These are phyloP conservation scores for Allygus modestus DNA, from an alignment of 2,888 invertebrate species.

Conservation along the genomic window DNA sequence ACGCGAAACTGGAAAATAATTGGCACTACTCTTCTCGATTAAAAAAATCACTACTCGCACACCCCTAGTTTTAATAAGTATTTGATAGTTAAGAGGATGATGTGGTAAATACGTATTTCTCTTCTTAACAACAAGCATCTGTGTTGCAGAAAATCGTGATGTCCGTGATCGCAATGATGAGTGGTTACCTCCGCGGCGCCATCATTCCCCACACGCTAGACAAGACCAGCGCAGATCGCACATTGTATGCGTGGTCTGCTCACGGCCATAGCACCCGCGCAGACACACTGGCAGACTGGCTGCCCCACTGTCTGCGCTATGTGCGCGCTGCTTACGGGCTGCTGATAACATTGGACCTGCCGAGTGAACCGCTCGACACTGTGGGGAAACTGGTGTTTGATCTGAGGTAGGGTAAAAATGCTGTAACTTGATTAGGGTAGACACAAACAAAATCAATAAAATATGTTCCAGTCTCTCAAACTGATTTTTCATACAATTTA, in stretches of 20 bases:
- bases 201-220: constrained; percentile 82
- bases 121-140: too few species aligned
- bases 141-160: constrained; percentile 86
- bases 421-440: neutral
- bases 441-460: too few species aligned
- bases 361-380: constrained; percentile 91
- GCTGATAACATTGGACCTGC: constrained; percentile 90
- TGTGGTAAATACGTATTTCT: too few species aligned
- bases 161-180: constrained; percentile 85
- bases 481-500: too few species aligned
- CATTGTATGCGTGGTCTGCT: constrained; percentile 74
- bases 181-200: constrained; percentile 84
- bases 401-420: constrained; percentile 81
- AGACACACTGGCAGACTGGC: constrained; percentile 77
- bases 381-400: constrained; percentile 92
- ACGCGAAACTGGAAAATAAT: too few species aligned
- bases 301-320: constrained; percentile 88
- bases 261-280: constrained; percentile 32
- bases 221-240: constrained; percentile 70
- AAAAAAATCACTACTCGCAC: too few species aligned
- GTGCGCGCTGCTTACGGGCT: constrained; percentile 89
- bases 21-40: too few species aligned
- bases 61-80: too few species aligned
- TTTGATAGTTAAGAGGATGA: too few species aligned
- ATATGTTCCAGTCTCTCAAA: too few species aligned